Evolutionary conservation across 53 echinoderm and acorn worm genomes (phyloP).

Genomic region (Zoroaster sp.): DNA sequence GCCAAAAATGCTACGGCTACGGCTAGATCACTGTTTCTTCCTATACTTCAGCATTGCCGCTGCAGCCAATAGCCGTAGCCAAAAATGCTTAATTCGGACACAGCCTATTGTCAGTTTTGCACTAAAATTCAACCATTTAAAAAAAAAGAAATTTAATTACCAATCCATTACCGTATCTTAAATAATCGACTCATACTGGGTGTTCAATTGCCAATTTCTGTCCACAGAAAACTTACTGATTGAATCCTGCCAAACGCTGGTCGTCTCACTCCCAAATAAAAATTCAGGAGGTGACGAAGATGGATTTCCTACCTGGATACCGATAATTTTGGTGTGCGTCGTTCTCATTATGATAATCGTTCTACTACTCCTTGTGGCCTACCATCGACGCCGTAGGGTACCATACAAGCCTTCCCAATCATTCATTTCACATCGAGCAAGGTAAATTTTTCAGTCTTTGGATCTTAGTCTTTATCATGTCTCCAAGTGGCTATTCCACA

Average conservation of each 20-base stretch:
- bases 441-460: too few relatives aligned
- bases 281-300: neutral
- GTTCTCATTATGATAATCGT: neutral
- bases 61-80: too few relatives aligned
- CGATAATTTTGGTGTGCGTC: neutral
- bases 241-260: neutral
- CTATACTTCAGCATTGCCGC: too few relatives aligned
- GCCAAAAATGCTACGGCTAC: too few relatives aligned
- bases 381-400: neutral
- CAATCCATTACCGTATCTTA: neutral
- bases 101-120: too few relatives aligned
- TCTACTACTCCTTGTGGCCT: neutral
- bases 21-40: too few relatives aligned
- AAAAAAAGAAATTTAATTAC: neutral
- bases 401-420: neutral
- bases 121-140: neutral
- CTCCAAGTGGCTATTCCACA: too few relatives aligned
- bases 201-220: too few relatives aligned
- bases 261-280: neutral
- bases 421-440: conserved; percentile 9
- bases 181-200: neutral
- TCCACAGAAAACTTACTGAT: neutral
- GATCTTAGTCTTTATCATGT: too few relatives aligned
- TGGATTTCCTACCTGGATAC: neutral
- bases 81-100: too few relatives aligned